Percentiles rank a stretch among this genome's conserved stretches.
Evolutionary conservation across 2,888 invertebrate species (phyloP).

Genomic region (Scaptomyza polygonia): DNA sequence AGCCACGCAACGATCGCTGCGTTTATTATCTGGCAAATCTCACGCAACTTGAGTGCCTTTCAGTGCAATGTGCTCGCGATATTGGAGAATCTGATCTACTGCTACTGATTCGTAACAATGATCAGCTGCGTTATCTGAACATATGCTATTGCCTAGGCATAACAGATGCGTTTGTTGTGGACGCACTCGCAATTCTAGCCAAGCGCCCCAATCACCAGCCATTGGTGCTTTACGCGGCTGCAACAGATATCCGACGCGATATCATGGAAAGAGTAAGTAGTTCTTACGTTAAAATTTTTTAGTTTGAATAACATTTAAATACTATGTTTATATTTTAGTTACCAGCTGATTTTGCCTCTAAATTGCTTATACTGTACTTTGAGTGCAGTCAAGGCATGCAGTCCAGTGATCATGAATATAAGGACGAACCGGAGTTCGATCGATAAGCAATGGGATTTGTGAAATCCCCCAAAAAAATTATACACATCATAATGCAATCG

Average conservation of each 20-base stretch:
- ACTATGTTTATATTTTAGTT: slow-evolving; percentile 33
- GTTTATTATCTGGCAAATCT: slow-evolving; percentile 46
- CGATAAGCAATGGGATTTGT: slow-evolving; percentile 37
- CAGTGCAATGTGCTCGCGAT: slow-evolving; percentile 61
- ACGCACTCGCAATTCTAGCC: slow-evolving; percentile 38
- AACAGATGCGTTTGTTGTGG: slow-evolving; percentile 61
- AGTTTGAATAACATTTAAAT: neutral
- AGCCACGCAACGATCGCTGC: slow-evolving; percentile 61
- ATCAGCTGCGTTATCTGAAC: slow-evolving; percentile 58
- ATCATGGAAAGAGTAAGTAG: slow-evolving; percentile 61
- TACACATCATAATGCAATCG: slow-evolving; percentile 39
- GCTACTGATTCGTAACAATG: slow-evolving; percentile 51
- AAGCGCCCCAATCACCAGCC: slow-evolving; percentile 45
- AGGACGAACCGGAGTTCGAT: slow-evolving; percentile 67
- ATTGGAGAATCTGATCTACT: slow-evolving; percentile 57
- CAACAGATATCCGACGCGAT: slow-evolving; percentile 67
- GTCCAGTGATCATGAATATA: slow-evolving; percentile 55
- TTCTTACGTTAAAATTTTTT: neutral
- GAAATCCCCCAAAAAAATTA: slow-evolving; percentile 7
- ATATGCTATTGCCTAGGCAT: slow-evolving; percentile 65
- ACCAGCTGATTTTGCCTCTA: slow-evolving; percentile 52
- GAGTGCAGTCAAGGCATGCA: slow-evolving; percentile 67
- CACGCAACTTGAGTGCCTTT: slow-evolving; percentile 56
- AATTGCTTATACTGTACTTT: slow-evolving; percentile 52
- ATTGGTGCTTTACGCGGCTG: slow-evolving; percentile 60